A percentile compares a stretch with the other conserved stretches of the same genome.
phyloP scores from a whole-genome alignment of 2,888 invertebrate genomes.

The Leptothorax acervorum region DNA sequence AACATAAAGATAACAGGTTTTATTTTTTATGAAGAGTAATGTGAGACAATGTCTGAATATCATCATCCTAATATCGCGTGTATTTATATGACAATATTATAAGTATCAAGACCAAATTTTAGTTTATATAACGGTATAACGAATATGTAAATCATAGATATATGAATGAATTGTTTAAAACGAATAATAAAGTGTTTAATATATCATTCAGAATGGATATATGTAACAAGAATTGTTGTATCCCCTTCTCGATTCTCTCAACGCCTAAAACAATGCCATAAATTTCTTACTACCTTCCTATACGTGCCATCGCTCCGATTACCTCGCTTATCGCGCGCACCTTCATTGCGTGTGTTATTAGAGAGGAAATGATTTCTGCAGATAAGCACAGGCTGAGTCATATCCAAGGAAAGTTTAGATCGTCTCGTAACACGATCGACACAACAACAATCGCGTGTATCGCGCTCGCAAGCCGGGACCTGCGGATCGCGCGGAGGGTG shows the following conservation, averaged over 20 bases:
- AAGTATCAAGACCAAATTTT: neutral
- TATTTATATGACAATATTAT: neutral
- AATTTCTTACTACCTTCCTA: slow-evolving; percentile 18
- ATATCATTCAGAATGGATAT: neutral
- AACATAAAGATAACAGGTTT: neutral
- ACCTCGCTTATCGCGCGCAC: slow-evolving; percentile 44
- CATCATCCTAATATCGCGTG: neutral
- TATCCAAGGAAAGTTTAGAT: slow-evolving; percentile 41
- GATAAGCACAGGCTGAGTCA: slow-evolving; percentile 47
- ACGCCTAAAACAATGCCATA: neutral
- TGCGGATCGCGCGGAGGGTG: neutral
- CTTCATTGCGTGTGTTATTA: slow-evolving; percentile 45
- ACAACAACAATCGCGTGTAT: slow-evolving; percentile 24
- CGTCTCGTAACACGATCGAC: slow-evolving; percentile 43
- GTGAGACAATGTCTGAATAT: neutral
- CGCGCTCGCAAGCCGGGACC: neutral
- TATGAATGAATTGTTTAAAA: neutral
- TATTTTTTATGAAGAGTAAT: neutral
- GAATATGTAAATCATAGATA: neutral
- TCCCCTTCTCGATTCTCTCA: neutral
- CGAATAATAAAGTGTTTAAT: neutral
- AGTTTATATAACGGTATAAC: neutral
- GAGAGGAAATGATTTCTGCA: slow-evolving; percentile 45
- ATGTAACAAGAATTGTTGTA: neutral
- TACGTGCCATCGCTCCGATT: slow-evolving; percentile 37